A percentile compares a stretch with the other conserved stretches of the same genome.
These are phyloP conservation scores for Sebastes hubbsi DNA, from an alignment of 2,797 vertebrate species.

Conservation along the genomic window DNA sequence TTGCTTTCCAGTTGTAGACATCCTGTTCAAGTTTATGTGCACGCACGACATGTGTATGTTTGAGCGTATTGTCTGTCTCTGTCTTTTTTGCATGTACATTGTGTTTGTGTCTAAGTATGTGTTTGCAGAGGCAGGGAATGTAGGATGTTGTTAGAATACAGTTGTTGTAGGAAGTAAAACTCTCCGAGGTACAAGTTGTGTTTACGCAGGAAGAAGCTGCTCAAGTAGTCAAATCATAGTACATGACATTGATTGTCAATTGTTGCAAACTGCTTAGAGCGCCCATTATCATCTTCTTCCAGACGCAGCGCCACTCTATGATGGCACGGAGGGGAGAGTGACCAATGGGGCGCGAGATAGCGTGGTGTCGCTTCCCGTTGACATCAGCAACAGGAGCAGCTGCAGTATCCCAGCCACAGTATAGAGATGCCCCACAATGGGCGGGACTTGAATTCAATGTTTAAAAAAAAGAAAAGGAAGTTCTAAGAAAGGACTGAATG, in stretches of 20 bases:
- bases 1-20: not conserved
- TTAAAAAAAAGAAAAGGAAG: not conserved
- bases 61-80: slow-evolving; percentile 2
- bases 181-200: not conserved
- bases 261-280: slow-evolving; percentile 64
- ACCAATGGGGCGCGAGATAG: slow-evolving; percentile 76
- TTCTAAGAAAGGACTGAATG: slow-evolving; percentile 8
- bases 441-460: slow-evolving; percentile 14
- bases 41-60: not conserved
- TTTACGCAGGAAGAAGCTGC: slow-evolving; percentile 4
- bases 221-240: not conserved
- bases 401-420: slow-evolving; percentile 77
- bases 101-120: slow-evolving; percentile 28
- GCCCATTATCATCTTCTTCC: slow-evolving; percentile 77
- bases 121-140: slow-evolving; percentile 5
- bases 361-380: slow-evolving; percentile 70
- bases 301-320: slow-evolving; percentile 77
- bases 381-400: slow-evolving; percentile 79
- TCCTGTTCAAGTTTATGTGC: slow-evolving; percentile 20
- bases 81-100: slow-evolving; percentile 31
- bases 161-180: not conserved
- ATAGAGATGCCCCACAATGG: slow-evolving; percentile 59
- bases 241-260: slow-evolving; percentile 12
- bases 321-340: slow-evolving; percentile 75
- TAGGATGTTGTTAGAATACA: slow-evolving; percentile 1